Conservation (phyloP, 1,140 invertebrate species). For the Pomacea maculata region DNA sequence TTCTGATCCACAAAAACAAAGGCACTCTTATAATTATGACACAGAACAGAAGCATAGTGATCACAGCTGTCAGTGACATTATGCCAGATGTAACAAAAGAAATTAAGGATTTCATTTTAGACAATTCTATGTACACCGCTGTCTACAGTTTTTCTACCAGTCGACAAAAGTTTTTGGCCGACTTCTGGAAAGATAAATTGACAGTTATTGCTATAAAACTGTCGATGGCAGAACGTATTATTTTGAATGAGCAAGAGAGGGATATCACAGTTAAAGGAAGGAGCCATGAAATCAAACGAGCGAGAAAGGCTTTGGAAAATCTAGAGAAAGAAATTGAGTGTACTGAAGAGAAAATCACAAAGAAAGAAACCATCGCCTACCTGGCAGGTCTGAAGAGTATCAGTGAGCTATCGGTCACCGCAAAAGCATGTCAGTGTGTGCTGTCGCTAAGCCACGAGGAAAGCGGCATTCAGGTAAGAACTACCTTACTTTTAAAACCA, state of each 20-base stretch:
- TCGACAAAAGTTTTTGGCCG: not conserved
- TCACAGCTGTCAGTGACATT: not conserved
- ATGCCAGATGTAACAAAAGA: not conserved
- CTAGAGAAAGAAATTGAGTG: not conserved
- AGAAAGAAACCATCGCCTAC: not conserved
- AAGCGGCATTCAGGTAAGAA: not conserved
- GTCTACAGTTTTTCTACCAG: not conserved
- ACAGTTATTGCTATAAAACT: not conserved
- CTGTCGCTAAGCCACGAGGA: not conserved
- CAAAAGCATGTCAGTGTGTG: not conserved
- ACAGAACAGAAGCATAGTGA: not conserved
- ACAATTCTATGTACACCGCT: conserved; percentile 6
- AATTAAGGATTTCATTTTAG: conserved; percentile 4
- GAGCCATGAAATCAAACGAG: not conserved
- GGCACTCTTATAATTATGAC: too few relatives aligned
- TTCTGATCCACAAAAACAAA: too few relatives aligned
- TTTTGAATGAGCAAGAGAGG: not conserved
- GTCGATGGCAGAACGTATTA: not conserved
- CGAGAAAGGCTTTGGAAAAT: not conserved
- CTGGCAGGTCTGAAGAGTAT: not conserved
- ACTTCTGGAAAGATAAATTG: not conserved
- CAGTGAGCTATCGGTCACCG: not conserved
- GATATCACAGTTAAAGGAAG: not conserved
- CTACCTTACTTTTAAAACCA: too few relatives aligned
- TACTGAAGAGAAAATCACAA: not conserved